Evolutionary conservation across 1,140 invertebrate species (phyloP).

Genomic region (Meloidogyne chitwoodi): DNA sequence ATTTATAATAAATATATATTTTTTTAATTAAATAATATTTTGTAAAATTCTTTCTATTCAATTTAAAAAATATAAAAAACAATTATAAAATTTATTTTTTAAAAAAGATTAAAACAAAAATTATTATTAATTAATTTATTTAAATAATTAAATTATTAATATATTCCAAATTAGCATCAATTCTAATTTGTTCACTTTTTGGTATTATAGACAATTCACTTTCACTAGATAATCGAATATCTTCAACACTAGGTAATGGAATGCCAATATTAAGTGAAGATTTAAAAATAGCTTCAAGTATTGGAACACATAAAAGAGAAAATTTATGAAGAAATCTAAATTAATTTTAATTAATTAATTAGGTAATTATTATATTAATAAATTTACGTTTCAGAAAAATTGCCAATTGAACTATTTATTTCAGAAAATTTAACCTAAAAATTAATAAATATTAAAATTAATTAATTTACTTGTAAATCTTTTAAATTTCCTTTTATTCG

Average conservation of each 20-base stretch:
- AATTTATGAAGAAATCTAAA: conserved; percentile 32
- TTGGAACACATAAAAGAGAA: conserved; percentile 24
- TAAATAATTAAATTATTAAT: conserved; percentile 13
- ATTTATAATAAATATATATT: no score
- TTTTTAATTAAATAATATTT: no score
- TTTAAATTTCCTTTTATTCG: conserved; percentile 20
- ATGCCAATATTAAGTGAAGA: conserved; percentile 35
- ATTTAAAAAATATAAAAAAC: no score
- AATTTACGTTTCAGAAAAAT: conserved; percentile 26
- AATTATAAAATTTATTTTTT: no score
- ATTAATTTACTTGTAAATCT: not conserved
- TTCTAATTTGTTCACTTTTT: conserved; percentile 6
- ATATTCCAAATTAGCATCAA: conserved; percentile 30
- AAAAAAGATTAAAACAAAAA: no score
- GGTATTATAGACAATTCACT: conserved; percentile 13
- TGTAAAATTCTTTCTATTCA: no score
- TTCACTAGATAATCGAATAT: conserved; percentile 33
- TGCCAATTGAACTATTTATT: conserved; percentile 28
- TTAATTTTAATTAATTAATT: no score
- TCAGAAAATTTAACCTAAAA: conserved; percentile 18
- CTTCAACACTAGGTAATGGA: conserved; percentile 42
- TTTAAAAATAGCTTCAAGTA: conserved; percentile 29
- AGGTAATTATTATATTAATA: no score
- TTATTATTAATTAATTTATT: not conserved
- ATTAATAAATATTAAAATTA: conserved; percentile 18